Conservation (phyloP, 2,797 vertebrate species). For the Halcyon chelicuti region DNA sequence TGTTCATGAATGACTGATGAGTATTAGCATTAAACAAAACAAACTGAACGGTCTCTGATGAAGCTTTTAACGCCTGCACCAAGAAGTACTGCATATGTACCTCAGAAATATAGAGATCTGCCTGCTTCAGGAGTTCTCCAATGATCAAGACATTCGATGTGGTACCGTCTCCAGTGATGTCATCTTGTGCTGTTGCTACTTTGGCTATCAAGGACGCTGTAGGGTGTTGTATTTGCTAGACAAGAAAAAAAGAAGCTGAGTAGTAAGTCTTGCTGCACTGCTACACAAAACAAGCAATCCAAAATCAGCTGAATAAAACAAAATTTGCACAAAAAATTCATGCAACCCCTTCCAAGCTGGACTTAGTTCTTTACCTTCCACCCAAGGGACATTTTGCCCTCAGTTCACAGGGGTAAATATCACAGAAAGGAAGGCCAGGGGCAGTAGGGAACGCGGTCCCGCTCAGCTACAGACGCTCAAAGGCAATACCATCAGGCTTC, state of each 20-base stretch:
- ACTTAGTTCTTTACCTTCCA: too few relatives aligned
- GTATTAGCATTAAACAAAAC: background rate
- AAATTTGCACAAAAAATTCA: background rate
- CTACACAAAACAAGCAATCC: background rate
- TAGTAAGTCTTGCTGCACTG: background rate
- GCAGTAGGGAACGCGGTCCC: accelerated
- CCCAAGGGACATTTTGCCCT: accelerated
- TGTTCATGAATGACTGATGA: background rate
- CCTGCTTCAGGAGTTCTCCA: constrained; percentile 95
- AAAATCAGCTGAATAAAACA: background rate
- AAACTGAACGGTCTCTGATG: background rate
- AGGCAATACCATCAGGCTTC: background rate
- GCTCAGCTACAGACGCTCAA: background rate
- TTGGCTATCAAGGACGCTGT: constrained; percentile 97
- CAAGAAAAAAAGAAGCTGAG: background rate
- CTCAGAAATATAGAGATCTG: constrained; percentile 96
- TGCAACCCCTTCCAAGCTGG: accelerated
- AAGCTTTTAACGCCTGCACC: background rate
- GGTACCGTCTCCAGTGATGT: constrained; percentile 98
- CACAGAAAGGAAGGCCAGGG: background rate
- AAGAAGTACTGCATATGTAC: constrained; percentile 63
- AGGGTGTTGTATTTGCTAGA: constrained; percentile 98
- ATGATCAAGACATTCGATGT: constrained; percentile 98
- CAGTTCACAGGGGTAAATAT: accelerated
- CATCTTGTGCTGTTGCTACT: constrained; percentile 96